Evolutionary conservation across 2,113 vertebrate genomes (phyloP), one percentile per base, ranked within the genome.

Genomic region (Microtus richardsoni): DNA sequence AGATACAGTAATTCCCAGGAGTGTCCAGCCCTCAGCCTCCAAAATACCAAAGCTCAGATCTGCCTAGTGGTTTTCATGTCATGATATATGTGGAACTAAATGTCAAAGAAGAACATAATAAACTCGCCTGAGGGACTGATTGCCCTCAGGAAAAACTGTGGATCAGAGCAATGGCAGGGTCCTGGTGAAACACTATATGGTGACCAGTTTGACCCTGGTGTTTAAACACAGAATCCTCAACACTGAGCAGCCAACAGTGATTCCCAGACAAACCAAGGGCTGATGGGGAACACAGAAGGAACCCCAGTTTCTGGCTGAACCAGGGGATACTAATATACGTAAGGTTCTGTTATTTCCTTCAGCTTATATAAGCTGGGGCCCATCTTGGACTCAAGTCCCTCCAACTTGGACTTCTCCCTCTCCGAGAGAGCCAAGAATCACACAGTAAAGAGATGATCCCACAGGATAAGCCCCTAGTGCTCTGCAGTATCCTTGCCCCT

Each of bases 361-460:
- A 16, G 66, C 33, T 66, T 70, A 14, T 11, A 68, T 66, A 85
- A 66, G 17, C 30, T 52, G 64, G 44, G 28, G 5, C 5, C 24
- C n/a, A 78, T 47, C 66, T 93, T 78, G 60, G 89, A 70, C 58
- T 94, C 62, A 89, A 77, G 52, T 10, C 21, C 36, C 28, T 82
- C 39, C 17, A 9, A 77, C 82, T 68, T 41, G 26, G 41, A 85
- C 26, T 47, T 33, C 30, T 66, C 82, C 30, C 13, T 9, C 49
- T 62, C 28, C 10, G 14, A 14, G 16, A 47, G 12, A 73, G 7
- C 21, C 44, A 17, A 52, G 52, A 33, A 7, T 80, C 77, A 14
- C 33, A 13, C 0, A 2, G 33, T 9, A 74, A 30, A 83, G 14
- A 79, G 39, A 68, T 9, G 71, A 41, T n/a, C 49, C 41, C 2